Base-by-base conservation (phyloP, 2,888 invertebrate species). In the Drosophila cracens region DNA sequence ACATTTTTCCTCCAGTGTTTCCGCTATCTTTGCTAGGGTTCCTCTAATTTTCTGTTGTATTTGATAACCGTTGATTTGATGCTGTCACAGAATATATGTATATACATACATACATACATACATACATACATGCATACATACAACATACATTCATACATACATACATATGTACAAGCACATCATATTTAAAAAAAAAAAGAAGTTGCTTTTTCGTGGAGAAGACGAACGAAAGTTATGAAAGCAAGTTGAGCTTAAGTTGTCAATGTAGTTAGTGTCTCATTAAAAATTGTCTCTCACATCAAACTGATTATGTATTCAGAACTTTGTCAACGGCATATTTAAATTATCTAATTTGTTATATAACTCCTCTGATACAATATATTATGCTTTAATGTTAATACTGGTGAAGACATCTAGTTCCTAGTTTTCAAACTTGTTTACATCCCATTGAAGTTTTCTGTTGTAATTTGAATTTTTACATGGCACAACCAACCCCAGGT, bases 391-490 rank as follows among this genome's bases (percentile, higher is more conserved):
- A 21, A 38, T n/a, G 16, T 21, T 16, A 11, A 40, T 40, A 21
- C 40, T n/a, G 29, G 46, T 53, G 8, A 25, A 6, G 11, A n/a
- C 54, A 38, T 29, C 16, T 38, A 36, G 48, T 8, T 36, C n/a
- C 13, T 7, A 31, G 16, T 43, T 52, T 31, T 36, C 31, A 11
- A 21, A 33, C 11, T 4, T 54, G 54, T 48, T 62, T 63, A 49
- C 57, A 65, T 27, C 5, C 27, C 33, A 25, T 62, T 71, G 60
- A 67, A 71, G 43, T 52, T 67, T 33, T 33, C 16, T 36, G 31
- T 51, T 36, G 43, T 29, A 59, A 38, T 59, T 70, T 62, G 25
- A 56, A 60, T 56, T 71, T 76, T 66, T 51, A 31, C 46, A n/a
- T 2, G 36, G 40, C 40, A 13, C 25, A 27, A n/a, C 16, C 59